Evolutionary conservation across 2,113 vertebrate species (phyloP).

Genomic region (Tautogolabrus adspersus): DNA sequence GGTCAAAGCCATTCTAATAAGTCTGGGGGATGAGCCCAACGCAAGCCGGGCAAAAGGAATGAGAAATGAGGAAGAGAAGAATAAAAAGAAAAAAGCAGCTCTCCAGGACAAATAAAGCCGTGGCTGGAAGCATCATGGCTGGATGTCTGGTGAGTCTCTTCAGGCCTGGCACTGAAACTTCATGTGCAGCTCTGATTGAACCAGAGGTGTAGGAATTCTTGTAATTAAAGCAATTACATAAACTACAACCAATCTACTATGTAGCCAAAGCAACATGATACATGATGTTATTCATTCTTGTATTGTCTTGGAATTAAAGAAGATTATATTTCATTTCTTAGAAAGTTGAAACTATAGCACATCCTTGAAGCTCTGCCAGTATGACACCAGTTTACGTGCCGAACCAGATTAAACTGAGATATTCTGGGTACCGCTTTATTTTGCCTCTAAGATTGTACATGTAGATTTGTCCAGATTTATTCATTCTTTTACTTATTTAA

Average conservation of each 20-base stretch:
- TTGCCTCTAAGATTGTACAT: too few species aligned
- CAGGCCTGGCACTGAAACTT: conserved; percentile 15
- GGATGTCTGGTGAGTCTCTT: conserved; percentile 4
- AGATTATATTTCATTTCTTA: too few species aligned
- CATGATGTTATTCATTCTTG: not conserved
- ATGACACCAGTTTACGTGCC: too few species aligned
- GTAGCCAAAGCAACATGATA: not conserved
- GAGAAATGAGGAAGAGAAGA: conserved; percentile 54
- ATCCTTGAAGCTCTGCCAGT: too few species aligned
- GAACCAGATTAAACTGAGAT: too few species aligned
- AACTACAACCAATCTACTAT: not conserved
- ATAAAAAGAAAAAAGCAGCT: conserved; percentile 51
- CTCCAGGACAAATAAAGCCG: conserved; percentile 69
- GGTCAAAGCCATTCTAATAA: conserved; percentile 82
- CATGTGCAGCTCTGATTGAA: conserved; percentile 22
- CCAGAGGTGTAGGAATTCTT: conserved; percentile 14
- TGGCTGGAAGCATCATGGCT: conserved; percentile 22
- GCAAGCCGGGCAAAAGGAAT: conserved; percentile 58
- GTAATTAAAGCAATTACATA: not conserved
- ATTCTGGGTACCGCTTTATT: too few species aligned
- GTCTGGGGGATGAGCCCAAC: conserved; percentile 69
- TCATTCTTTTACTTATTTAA: too few species aligned
- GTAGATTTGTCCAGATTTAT: not conserved
- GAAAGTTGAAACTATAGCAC: too few species aligned
- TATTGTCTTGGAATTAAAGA: too few species aligned